Percentiles rank a stretch among this genome's conserved stretches.
These are phyloP conservation scores for Rhinogobius similis DNA, from an alignment of 2,113 vertebrate species.

Conservation along the genomic window DNA sequence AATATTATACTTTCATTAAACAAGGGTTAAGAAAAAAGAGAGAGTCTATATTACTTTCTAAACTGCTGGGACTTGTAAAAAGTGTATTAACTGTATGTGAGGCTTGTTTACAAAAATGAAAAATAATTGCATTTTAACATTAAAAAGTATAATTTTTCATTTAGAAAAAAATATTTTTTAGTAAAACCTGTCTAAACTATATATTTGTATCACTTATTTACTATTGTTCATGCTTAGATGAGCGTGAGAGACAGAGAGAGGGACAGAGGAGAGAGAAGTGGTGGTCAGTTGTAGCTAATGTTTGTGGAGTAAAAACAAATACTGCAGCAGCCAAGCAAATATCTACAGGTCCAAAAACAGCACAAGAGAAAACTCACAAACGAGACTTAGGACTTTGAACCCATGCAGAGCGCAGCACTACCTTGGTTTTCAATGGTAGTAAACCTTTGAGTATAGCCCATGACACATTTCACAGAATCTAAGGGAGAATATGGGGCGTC, in stretches of 20 bases:
- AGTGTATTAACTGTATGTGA: neutral
- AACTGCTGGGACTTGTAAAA: neutral
- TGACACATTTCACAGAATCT: slow-evolving; percentile 84
- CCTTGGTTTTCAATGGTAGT: slow-evolving; percentile 85
- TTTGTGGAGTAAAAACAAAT: slow-evolving; percentile 70
- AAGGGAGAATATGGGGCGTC: slow-evolving; percentile 76
- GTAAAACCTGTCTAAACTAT: neutral
- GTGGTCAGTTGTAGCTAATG: slow-evolving; percentile 83
- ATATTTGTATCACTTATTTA: neutral
- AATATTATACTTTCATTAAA: neutral
- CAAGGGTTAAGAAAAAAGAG: neutral
- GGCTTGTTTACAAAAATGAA: neutral
- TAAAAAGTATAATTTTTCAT: neutral
- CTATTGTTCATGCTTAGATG: slow-evolving; percentile 61
- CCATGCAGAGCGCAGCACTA: slow-evolving; percentile 87
- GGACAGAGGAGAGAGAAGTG: slow-evolving; percentile 51
- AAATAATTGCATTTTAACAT: neutral
- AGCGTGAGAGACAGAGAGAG: slow-evolving; percentile 35
- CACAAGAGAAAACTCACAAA: slow-evolving; percentile 84
- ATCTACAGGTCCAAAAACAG: slow-evolving; percentile 80
- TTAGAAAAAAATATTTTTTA: neutral
- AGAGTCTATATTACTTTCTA: neutral
- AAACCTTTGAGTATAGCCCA: slow-evolving; percentile 99
- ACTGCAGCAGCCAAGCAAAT: slow-evolving; percentile 88
- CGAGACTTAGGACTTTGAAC: slow-evolving; percentile 79